Evolutionary conservation across 2,113 vertebrate species (phyloP).

Genomic region (Motacilla alba): DNA sequence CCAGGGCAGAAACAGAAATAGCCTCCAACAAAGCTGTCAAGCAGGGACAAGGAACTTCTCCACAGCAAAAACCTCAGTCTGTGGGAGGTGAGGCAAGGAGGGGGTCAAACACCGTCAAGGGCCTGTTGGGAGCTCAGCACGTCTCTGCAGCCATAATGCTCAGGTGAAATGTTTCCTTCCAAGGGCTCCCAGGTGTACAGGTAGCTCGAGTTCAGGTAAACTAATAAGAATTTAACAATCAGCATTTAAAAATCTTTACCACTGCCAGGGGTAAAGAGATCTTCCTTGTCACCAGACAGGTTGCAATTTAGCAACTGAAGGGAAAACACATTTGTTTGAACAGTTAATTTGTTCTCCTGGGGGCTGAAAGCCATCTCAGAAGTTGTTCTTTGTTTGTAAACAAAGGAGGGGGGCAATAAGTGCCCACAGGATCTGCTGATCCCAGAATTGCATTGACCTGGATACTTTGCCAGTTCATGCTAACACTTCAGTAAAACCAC

Average conservation of each 20-base stretch:
- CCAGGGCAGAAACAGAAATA: neutral
- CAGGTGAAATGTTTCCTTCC: neutral
- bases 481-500: neutral
- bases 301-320: neutral
- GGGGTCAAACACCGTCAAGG: neutral
- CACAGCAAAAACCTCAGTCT: neutral
- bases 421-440: neutral
- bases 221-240: neutral
- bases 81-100: neutral
- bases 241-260: neutral
- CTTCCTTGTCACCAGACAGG: neutral
- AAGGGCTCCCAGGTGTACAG: neutral
- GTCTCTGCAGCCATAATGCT: neutral
- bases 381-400: neutral
- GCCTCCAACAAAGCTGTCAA: neutral
- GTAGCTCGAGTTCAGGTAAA: neutral
- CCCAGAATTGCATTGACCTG: neutral
- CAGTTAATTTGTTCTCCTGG: neutral
- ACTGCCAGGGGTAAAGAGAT: neutral
- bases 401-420: neutral
- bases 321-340: neutral
- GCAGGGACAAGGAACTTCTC: neutral
- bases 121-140: neutral
- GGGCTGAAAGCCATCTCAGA: neutral
- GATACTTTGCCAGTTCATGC: neutral